phyloP scores from a whole-genome alignment of 2,888 invertebrate genomes.

The Lordiphosa fenestrarum region DNA sequence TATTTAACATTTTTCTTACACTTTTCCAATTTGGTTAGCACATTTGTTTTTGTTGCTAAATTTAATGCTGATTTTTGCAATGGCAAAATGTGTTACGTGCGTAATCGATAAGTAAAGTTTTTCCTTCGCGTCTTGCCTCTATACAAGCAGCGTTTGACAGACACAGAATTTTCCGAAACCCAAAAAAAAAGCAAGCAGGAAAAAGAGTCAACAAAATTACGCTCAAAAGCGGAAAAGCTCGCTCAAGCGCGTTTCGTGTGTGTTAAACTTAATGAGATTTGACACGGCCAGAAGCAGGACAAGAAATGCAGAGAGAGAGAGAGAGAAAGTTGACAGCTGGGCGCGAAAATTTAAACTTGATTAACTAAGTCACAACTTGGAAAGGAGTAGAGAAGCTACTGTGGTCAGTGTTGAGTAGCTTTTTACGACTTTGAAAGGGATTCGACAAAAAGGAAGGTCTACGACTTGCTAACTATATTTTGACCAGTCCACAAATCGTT shows the following conservation, averaged over 20 bases:
- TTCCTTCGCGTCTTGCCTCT: slow-evolving; percentile 63
- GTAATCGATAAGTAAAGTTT: slow-evolving; percentile 70
- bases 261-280: slow-evolving; percentile 61
- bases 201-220: slow-evolving; percentile 29
- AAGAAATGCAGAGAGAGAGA: slow-evolving; percentile 35
- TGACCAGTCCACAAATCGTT: no score
- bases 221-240: slow-evolving; percentile 70
- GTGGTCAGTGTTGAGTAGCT: no score
- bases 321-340: slow-evolving; percentile 19
- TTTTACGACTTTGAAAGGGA: no score
- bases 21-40: slow-evolving; percentile 33
- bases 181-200: slow-evolving; percentile 25
- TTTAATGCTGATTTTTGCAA: slow-evolving; percentile 10
- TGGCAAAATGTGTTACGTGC: slow-evolving; percentile 59
- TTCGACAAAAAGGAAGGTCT: no score
- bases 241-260: slow-evolving; percentile 64
- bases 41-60: slow-evolving; percentile 8
- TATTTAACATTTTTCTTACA: slow-evolving; percentile 14
- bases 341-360: slow-evolving; percentile 16
- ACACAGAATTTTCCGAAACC: slow-evolving; percentile 43
- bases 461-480: no score
- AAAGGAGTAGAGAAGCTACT: no score
- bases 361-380: background rate
- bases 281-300: slow-evolving; percentile 42
- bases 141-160: slow-evolving; percentile 59